Conservation (phyloP, 2,888 invertebrate genomes). For the Osedax frankpressi region DNA sequence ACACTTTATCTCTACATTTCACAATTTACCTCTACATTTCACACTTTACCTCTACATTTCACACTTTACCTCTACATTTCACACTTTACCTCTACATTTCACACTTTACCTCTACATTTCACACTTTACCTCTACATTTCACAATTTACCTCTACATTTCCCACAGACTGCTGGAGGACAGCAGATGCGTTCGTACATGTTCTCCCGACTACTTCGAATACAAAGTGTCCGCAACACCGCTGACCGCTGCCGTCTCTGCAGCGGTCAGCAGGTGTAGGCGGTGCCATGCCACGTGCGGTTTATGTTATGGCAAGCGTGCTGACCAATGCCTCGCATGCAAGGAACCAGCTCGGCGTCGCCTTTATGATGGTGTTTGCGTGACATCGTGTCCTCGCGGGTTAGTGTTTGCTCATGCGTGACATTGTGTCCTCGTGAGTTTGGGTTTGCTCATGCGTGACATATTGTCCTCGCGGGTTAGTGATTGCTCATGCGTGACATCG, state of each 20-base stretch:
- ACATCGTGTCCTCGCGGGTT: not conserved
- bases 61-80: no score
- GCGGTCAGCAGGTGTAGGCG: slow-evolving; percentile 7
- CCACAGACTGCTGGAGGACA: not conserved
- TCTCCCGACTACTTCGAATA: not conserved
- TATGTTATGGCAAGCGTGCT: slow-evolving; percentile 19
- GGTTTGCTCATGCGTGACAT: no score
- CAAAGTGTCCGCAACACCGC: not conserved
- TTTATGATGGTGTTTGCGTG: slow-evolving; percentile 11
- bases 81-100: no score
- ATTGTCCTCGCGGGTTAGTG: no score
- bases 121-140: no score
- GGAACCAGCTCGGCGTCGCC: not conserved
- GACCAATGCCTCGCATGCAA: slow-evolving; percentile 23
- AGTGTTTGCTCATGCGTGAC: not conserved
- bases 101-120: no score
- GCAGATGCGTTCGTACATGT: not conserved
- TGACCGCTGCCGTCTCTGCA: not conserved
- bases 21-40: no score
- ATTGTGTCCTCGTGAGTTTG: not conserved
- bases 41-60: no score
- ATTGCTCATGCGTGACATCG: no score
- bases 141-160: no score
- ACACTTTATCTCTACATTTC: no score
- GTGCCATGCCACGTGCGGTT: slow-evolving; percentile 23